Conservation (phyloP, 2,797 vertebrate species). For the Simalia tracyae region DNA sequence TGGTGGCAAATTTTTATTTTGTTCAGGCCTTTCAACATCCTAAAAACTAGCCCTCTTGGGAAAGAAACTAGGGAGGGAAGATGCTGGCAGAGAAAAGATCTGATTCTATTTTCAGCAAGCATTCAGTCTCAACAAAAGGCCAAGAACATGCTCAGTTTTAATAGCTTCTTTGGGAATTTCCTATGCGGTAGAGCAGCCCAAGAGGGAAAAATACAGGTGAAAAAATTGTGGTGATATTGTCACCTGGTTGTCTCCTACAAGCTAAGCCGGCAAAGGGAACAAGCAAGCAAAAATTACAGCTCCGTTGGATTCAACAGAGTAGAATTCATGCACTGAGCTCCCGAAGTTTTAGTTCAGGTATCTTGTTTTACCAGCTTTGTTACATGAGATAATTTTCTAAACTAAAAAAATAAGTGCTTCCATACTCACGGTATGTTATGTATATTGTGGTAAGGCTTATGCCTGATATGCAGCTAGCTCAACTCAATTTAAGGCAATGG, state of each 20-base stretch:
- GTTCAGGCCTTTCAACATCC: constrained; percentile 22
- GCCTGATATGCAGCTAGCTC: neutral
- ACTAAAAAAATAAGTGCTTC: neutral
- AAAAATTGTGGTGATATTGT: constrained; percentile 12
- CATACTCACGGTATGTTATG: neutral
- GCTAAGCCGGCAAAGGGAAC: neutral
- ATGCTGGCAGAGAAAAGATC: constrained; percentile 42
- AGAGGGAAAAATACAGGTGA: neutral
- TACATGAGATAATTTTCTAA: neutral
- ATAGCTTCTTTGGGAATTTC: constrained; percentile 48
- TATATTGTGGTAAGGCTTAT: neutral
- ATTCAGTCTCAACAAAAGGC: constrained; percentile 39
- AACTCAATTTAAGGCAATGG: neutral
- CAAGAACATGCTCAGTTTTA: constrained; percentile 35
- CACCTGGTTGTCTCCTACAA: neutral
- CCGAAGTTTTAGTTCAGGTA: neutral
- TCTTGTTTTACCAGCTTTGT: neutral
- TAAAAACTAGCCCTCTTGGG: constrained; percentile 47
- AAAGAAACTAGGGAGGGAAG: constrained; percentile 1
- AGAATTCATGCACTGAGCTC: neutral
- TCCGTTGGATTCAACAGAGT: neutral
- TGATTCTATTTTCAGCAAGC: constrained; percentile 48
- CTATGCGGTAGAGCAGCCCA: constrained; percentile 24
- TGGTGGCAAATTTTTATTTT: constrained; percentile 47
- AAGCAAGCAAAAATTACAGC: neutral